phyloP scores from a whole-genome alignment of 1,140 invertebrate species.

The Dendroctonus ponderosae region DNA sequence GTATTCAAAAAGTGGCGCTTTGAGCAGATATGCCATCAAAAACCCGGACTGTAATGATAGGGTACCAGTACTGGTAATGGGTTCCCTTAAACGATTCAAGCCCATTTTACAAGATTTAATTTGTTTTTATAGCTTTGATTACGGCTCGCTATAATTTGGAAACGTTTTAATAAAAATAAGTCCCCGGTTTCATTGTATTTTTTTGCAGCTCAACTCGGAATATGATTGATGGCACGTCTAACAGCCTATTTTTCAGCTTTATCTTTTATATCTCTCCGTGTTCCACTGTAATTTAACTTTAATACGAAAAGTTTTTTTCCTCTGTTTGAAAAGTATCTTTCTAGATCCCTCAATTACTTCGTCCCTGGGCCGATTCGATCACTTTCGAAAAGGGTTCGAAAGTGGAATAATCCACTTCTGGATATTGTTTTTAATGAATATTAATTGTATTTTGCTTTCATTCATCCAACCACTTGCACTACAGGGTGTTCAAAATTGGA shows the following conservation, averaged over 20 bases:
- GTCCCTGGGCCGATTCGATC: not conserved
- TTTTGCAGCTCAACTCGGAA: conserved; percentile 37
- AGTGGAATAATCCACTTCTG: conserved; percentile 6
- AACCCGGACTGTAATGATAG: conserved; percentile 45
- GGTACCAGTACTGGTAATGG: conserved; percentile 47
- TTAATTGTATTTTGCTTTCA: conserved; percentile 6
- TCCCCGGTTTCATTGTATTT: conserved; percentile 38
- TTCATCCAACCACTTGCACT: no score
- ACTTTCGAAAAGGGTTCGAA: conserved; percentile 1
- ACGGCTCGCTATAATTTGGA: conserved; percentile 50
- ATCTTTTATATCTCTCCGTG: conserved; percentile 33
- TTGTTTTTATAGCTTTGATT: conserved; percentile 53
- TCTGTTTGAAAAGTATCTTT: conserved; percentile 19
- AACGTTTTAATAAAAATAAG: conserved; percentile 50
- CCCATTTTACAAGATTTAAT: conserved; percentile 51
- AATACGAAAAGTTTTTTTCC: conserved; percentile 32
- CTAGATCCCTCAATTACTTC: conserved; percentile 14
- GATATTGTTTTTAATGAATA: conserved; percentile 18
- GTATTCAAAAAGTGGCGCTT: conserved; percentile 34
- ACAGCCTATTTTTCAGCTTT: conserved; percentile 37
- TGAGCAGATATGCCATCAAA: conserved; percentile 38
- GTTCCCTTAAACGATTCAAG: conserved; percentile 48
- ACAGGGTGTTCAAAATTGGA: no score
- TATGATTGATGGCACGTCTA: conserved; percentile 43
- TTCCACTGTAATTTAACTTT: conserved; percentile 35